These are phyloP conservation scores for Narcine bancroftii DNA, from an alignment of 2,113 vertebrate species.

Conservation along the genomic window DNA sequence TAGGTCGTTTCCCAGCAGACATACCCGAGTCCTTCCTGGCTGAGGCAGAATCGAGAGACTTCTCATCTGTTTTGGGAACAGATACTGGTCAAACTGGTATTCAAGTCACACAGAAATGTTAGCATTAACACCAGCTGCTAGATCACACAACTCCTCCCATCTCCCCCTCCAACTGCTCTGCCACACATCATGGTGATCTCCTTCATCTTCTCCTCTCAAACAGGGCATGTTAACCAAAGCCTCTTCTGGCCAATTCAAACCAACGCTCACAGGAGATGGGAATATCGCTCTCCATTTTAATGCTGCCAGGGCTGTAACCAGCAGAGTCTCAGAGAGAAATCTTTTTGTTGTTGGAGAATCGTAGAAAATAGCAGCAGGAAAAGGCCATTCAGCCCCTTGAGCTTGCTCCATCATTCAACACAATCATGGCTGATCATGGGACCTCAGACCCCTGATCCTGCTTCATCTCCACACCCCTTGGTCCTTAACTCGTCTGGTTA, in stretches of 20 bases:
- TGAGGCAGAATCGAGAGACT: slow-evolving; percentile 65
- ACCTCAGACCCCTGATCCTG: no score
- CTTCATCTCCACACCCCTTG: no score
- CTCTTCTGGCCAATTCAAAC: no score
- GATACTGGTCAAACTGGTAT: slow-evolving; percentile 42
- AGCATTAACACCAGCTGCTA: not conserved
- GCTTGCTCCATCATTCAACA: no score
- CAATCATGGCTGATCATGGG: no score
- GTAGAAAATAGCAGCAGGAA: no score
- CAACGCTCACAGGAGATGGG: not conserved
- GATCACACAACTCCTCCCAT: not conserved
- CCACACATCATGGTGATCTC: not conserved
- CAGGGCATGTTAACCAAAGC: no score
- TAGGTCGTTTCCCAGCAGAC: not conserved
- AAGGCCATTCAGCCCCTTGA: no score
- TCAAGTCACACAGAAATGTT: not conserved
- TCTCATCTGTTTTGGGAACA: slow-evolving; percentile 87
- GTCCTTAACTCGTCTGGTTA: no score
- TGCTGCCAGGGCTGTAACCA: not conserved
- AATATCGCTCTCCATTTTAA: not conserved
- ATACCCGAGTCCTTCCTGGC: slow-evolving; percentile 97
- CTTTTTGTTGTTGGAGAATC: no score
- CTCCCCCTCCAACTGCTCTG: no score
- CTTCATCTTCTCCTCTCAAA: not conserved
- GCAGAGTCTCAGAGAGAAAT: no score